A percentile compares a stretch with the other conserved stretches of the same genome.
These are phyloP conservation scores for Zosterops borbonicus DNA, from an alignment of 2,113 vertebrate genomes.

Conservation along the genomic window DNA sequence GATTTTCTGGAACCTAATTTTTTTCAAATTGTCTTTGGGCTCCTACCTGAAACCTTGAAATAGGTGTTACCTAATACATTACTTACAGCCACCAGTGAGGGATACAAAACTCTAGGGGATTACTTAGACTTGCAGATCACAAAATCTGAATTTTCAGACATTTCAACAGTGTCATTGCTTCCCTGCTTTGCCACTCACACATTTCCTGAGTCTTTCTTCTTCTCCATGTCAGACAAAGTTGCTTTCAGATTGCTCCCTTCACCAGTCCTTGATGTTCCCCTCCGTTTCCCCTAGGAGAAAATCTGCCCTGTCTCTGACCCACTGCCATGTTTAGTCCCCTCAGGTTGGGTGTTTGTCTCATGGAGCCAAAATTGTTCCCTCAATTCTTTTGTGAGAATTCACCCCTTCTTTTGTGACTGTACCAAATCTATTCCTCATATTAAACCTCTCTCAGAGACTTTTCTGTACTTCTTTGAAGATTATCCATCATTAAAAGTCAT, in stretches of 20 bases:
- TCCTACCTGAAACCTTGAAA: background rate
- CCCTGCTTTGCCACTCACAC: background rate
- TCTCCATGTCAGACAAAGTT: background rate
- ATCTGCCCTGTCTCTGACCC: slow-evolving; percentile 13
- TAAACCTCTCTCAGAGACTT: background rate
- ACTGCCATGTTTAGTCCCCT: background rate
- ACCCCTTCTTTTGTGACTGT: background rate
- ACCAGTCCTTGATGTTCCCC: background rate
- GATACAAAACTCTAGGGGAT: background rate
- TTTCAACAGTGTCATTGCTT: background rate
- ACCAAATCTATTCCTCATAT: background rate
- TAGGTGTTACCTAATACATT: background rate
- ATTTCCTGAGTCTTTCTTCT: background rate
- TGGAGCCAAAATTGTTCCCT: background rate
- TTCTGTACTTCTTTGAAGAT: background rate
- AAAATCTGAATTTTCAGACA: background rate
- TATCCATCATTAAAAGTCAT: background rate
- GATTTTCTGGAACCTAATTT: background rate
- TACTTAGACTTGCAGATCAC: background rate
- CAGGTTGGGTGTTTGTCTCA: background rate
- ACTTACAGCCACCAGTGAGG: background rate
- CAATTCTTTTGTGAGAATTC: background rate
- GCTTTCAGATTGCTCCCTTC: background rate
- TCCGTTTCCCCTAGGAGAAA: slow-evolving; percentile 26
- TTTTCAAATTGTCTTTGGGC: background rate